Conservation (phyloP, 1,140 invertebrate genomes). For the Trichogramma pretiosum region DNA sequence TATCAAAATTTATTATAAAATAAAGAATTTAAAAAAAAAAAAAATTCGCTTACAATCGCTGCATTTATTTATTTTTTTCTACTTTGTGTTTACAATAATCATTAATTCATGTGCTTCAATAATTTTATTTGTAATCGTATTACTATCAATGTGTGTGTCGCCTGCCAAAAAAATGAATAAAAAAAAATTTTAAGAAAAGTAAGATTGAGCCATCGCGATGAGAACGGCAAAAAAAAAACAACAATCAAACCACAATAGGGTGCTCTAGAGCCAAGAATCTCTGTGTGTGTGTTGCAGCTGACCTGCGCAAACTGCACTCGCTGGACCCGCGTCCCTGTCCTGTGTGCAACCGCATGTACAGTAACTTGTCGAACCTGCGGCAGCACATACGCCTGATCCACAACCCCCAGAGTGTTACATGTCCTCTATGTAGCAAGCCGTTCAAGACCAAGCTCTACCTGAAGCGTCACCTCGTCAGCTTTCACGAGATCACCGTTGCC, state of each 20-base stretch:
- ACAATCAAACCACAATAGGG: not conserved
- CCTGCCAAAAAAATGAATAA: conserved; percentile 1
- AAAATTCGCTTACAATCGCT: conserved; percentile 14
- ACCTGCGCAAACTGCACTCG: conserved; percentile 55
- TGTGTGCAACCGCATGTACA: conserved; percentile 70
- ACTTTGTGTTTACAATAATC: not conserved
- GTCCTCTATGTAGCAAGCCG: conserved; percentile 63
- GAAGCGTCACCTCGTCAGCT: conserved; percentile 57
- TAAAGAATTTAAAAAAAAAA: conserved; percentile 12
- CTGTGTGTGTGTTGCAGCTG: conserved; percentile 50
- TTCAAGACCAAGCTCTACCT: conserved; percentile 73
- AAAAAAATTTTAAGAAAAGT: conserved; percentile 17
- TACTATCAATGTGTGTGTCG: not conserved
- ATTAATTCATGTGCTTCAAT: not conserved
- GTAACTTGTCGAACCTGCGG: conserved; percentile 69
- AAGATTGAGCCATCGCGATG: too few relatives aligned
- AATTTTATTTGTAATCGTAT: not conserved
- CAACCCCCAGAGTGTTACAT: conserved; percentile 65
- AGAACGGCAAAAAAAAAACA: not conserved
- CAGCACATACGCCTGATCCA: conserved; percentile 74
- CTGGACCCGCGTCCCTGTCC: conserved; percentile 62
- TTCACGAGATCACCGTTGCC: conserved; percentile 47
- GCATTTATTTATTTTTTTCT: conserved; percentile 7
- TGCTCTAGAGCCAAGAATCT: too few relatives aligned
- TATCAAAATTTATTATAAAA: too few relatives aligned